Percentiles rank a stretch among this genome's conserved stretches.
phyloP scores from a whole-genome alignment of 2,797 vertebrate genomes.

The Intellagama lesueurii region DNA sequence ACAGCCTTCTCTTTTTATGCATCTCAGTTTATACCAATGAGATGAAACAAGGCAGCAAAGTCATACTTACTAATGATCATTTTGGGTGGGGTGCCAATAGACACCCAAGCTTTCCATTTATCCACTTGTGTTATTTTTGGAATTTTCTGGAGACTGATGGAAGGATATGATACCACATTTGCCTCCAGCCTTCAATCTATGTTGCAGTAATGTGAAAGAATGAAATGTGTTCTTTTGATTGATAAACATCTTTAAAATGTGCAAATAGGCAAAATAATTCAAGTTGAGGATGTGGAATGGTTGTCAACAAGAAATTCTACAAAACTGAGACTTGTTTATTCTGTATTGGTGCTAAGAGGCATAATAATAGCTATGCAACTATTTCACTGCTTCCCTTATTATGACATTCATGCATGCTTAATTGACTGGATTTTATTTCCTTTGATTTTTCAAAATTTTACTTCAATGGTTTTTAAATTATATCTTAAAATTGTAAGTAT shows the following conservation, averaged over 20 bases:
- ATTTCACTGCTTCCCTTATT: not conserved
- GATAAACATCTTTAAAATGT: not conserved
- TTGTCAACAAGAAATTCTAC: not conserved
- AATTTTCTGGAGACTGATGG: not conserved
- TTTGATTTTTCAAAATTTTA: not conserved
- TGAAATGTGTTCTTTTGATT: not conserved
- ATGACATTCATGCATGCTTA: not conserved
- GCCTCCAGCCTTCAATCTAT: too few relatives aligned
- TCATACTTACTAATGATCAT: not conserved
- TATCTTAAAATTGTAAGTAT: too few relatives aligned
- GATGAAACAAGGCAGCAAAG: not conserved
- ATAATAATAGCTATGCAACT: not conserved
- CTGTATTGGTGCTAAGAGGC: not conserved
- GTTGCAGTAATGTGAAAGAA: not conserved
- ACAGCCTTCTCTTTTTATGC: not conserved
- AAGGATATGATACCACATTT: not conserved
- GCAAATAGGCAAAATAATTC: not conserved
- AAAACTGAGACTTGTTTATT: not conserved
- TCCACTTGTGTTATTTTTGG: not conserved
- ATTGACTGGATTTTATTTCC: not conserved
- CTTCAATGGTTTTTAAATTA: too few relatives aligned
- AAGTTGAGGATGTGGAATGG: not conserved
- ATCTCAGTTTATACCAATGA: not conserved
- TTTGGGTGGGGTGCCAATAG: not conserved
- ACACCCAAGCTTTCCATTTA: too few relatives aligned